phyloP scores from a whole-genome alignment of 2,888 invertebrate genomes.

The Digitonthophagus gazella region DNA sequence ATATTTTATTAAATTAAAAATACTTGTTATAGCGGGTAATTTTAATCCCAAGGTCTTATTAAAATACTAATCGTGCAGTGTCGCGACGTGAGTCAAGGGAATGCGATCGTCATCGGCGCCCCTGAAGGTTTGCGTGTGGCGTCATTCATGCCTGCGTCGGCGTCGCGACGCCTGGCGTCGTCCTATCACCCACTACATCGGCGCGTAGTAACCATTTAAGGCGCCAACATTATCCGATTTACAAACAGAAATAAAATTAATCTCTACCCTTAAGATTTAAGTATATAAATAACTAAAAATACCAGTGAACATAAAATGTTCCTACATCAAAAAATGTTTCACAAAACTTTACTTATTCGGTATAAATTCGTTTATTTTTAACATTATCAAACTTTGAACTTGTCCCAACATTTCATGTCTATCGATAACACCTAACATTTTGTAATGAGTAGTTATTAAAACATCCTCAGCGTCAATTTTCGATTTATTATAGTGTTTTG shows the following conservation, averaged over 20 bases:
- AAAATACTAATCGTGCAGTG: neutral
- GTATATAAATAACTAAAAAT: too few relatives aligned
- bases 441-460: too few relatives aligned
- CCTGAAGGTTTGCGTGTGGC: conserved; percentile 43
- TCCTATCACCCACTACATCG: conserved; percentile 42
- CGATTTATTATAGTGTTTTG: neutral
- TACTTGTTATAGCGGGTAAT: neutral
- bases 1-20: too few relatives aligned
- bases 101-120: conserved; percentile 25
- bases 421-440: too few relatives aligned
- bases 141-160: conserved; percentile 45
- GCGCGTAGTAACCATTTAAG: neutral
- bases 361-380: too few relatives aligned
- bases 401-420: too few relatives aligned
- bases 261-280: too few relatives aligned
- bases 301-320: too few relatives aligned
- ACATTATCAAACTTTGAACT: too few relatives aligned
- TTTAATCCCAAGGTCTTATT: neutral
- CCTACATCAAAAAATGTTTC: too few relatives aligned
- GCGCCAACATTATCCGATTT: neutral
- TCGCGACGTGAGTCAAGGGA: conserved; percentile 25
- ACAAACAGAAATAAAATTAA: too few relatives aligned
- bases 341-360: too few relatives aligned
- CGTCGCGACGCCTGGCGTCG: conserved; percentile 37
- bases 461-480: neutral